Percentiles rank a stretch among this genome's conserved stretches.
phyloP scores from a whole-genome alignment of 2,888 invertebrate genomes.

The Eristalis intricaria region DNA sequence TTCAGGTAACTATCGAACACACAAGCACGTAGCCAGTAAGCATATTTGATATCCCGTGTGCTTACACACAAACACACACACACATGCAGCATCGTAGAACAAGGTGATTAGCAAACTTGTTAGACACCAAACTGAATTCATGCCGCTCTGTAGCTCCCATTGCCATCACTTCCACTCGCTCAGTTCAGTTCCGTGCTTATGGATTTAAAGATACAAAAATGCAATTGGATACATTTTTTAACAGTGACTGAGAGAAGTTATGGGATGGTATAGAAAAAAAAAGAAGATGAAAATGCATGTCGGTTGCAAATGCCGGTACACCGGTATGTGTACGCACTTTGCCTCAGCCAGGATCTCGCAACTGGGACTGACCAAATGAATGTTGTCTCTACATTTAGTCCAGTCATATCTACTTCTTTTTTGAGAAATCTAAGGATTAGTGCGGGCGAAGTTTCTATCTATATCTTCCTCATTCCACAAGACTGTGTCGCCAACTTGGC shows the following conservation, averaged over 20 bases:
- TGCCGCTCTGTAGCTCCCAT: conserved; percentile 60
- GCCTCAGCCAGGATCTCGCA: too few species aligned
- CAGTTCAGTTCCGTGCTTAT: conserved; percentile 47
- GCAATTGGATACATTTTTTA: conserved; percentile 48
- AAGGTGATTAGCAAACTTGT: conserved; percentile 72
- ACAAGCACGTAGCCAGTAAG: conserved; percentile 7
- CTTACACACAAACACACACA: conserved; percentile 40
- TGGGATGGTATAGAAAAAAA: not conserved
- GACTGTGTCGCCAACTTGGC: too few species aligned
- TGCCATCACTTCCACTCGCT: conserved; percentile 59
- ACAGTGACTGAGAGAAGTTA: conserved; percentile 4
- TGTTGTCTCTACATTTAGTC: too few species aligned
- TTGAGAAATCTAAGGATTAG: too few species aligned
- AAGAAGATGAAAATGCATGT: too few species aligned
- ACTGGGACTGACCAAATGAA: too few species aligned
- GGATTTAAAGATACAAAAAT: conserved; percentile 57
- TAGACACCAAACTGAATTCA: conserved; percentile 68
- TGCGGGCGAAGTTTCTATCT: too few species aligned
- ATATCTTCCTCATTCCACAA: too few species aligned
- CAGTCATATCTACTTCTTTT: too few species aligned
- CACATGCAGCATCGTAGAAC: conserved; percentile 47
- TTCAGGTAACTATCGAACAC: conserved; percentile 25
- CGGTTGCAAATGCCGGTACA: not conserved
- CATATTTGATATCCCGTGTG: conserved; percentile 29
- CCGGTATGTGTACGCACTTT: not conserved